Conservation (phyloP, 2,113 vertebrate genomes). For the Austrofundulus limnaeus region DNA sequence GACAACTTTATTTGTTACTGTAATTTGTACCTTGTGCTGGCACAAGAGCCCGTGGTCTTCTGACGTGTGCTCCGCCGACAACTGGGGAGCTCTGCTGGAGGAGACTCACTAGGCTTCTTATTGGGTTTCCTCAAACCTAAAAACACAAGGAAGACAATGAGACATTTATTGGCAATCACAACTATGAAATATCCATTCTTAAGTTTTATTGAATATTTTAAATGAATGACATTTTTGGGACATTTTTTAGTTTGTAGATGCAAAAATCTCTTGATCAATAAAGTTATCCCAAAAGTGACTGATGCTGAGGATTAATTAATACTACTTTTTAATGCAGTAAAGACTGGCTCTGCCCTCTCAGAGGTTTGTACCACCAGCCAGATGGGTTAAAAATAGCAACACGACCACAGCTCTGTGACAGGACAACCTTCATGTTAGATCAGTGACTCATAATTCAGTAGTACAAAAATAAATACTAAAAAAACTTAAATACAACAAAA, state of each 20-base stretch:
- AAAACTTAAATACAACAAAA: slow-evolving; percentile 1
- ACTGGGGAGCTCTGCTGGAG: slow-evolving; percentile 99
- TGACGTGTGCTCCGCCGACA: slow-evolving; percentile 99
- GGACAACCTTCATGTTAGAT: slow-evolving; percentile 62
- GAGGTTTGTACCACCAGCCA: slow-evolving; percentile 46
- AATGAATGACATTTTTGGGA: background rate
- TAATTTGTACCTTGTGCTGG: slow-evolving; percentile 92
- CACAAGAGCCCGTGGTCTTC: slow-evolving; percentile 99
- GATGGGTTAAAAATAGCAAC: slow-evolving; percentile 68
- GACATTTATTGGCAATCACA: background rate
- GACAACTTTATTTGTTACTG: background rate
- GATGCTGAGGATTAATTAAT: slow-evolving; percentile 7
- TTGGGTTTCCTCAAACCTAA: slow-evolving; percentile 96
- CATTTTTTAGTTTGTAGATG: background rate
- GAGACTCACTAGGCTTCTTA: slow-evolving; percentile 99
- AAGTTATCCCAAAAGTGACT: background rate
- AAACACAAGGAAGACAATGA: background rate
- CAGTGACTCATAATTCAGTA: slow-evolving; percentile 55
- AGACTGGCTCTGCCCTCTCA: slow-evolving; percentile 29
- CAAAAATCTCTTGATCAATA: background rate
- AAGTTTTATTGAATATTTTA: too few species aligned
- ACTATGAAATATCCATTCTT: too few species aligned
- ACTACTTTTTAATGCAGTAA: slow-evolving; percentile 28
- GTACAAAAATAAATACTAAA: slow-evolving; percentile 48
- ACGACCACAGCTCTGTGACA: slow-evolving; percentile 59